Base-by-base conservation (phyloP, 2,113 vertebrate species). In the Xenotilapia longispinis region DNA sequence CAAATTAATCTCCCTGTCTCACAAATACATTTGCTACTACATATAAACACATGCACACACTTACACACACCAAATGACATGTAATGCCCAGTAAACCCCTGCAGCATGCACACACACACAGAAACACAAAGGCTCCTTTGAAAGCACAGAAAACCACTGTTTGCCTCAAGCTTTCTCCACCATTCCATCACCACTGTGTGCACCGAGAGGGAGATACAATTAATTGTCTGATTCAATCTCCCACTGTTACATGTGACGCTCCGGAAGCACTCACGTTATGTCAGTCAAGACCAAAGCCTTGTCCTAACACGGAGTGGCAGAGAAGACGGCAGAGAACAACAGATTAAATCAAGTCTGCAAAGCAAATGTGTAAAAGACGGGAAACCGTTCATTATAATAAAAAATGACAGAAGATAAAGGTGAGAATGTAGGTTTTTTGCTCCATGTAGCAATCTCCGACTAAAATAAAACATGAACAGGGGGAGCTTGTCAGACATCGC, bases 181-280 rank as follows among this genome's bases (percentile, higher is more conserved):
- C 85, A 82, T 75, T 90, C 65, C 42, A 17, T 83, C 73, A 45
- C 80, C 84, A 49, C 78, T 70, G 60, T 86, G 79, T 42, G 73
- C 91, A 83, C 92, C 86, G 87, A 38, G 45, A 92, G 85, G 83
- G 87, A 88, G 89, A 93, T 90, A 87, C 79, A 88, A 92, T 90
- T 93, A 93, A 95, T 93, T 94, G 91, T 92, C 91, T 92, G 81
- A 93, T 92, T 95, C 87, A 84, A 89, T 93, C 84, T 87, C 87
- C 86, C 78, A 54, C 92, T 88, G 92, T 88, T 91, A 78, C 81
- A 87, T 92, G 80, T 87, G 89, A 91, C 5, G 58, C 92, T 94
- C 47, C 73, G 38, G 89, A 92, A 94, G 89, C 90, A 84, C 80
- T 91, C 90, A 53, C 86, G 82, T 92, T 83, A 84, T 49, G 91